A percentile compares a stretch with the other conserved stretches of the same genome.
Conservation (phyloP, 2,113 vertebrate genomes). For the Eira barbara region DNA sequence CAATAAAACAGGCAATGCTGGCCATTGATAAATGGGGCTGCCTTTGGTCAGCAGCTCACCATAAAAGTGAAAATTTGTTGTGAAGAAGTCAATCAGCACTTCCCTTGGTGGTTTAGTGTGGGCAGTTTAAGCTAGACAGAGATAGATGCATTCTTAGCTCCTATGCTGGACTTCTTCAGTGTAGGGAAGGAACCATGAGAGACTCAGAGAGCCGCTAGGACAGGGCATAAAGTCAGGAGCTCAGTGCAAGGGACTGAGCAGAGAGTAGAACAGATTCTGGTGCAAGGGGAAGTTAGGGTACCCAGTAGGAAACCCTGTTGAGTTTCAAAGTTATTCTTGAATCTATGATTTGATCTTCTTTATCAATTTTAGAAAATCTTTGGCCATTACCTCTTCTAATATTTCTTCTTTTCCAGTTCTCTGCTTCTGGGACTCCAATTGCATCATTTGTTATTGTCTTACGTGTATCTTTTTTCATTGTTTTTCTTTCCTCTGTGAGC, state of each 20-base stretch:
- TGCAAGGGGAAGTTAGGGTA: neutral
- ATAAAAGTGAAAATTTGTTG: neutral
- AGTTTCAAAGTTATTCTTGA: neutral
- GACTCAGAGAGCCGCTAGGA: neutral
- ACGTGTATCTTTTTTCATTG: neutral
- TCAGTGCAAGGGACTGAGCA: neutral
- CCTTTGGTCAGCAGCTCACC: neutral
- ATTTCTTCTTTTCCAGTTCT: neutral
- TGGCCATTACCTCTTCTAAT: neutral
- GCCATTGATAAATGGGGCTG: neutral
- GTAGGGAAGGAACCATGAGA: neutral
- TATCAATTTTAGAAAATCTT: neutral
- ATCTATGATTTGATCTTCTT: neutral
- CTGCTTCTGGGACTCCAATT: neutral
- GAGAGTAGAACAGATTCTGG: neutral
- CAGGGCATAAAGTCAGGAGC: neutral
- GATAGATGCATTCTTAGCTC: neutral
- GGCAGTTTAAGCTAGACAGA: neutral
- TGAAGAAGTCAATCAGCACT: neutral
- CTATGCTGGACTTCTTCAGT: neutral
- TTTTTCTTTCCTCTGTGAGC: slow-evolving; percentile 27
- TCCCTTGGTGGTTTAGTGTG: neutral
- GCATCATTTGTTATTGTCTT: neutral
- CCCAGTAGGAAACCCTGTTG: neutral
- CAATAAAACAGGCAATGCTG: neutral